Evolutionary conservation across 2,888 invertebrate species (phyloP), one percentile per base, ranked within the genome.

Genomic region (Magallana nippona): DNA sequence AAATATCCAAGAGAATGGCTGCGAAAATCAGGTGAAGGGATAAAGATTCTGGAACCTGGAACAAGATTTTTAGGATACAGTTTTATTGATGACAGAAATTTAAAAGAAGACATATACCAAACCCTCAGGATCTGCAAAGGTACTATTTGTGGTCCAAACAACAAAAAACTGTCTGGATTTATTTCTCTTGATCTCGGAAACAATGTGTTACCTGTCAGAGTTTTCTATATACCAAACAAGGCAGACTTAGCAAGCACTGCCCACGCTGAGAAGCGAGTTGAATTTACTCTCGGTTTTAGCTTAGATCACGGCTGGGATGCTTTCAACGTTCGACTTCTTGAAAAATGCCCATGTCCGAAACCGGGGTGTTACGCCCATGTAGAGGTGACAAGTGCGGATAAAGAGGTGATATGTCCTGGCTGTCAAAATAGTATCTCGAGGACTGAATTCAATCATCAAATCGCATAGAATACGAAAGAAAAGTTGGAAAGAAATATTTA

Each of bases 91-190:
- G 79, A 62, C 22, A 58, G 32, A 17, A 82, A 82, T 62, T 17
- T 79, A 1, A 58, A 58, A n/a, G 55, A 77, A 19, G 80, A 55
- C 15, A 32, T 22, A 78, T 22, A 10, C 10, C 77, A 58, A 60
- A 57, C 77, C 2, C 55, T 87, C 22, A 17, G 17, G 10, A 83
- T 89, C 1, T 88, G 87, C 55, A 87, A 86, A 79, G 88, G 89
- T 8, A 88, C 88, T 0, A 86, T 89, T 17, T 85, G 85, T n/a
- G 79, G 63, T n/a, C 89, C 89, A 58, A 89, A 88, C 71, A 88
- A 85, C 5, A 87, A 86, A 27, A 85, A 82, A 22, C 55, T 85
- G 0, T 60, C 82, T 55, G 88, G 89, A 5, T 86, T 57, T 22
- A 89, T 89, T 22, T 83, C 80, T 3, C 83, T 86, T 1, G 86